Percentiles rank a stretch among this genome's conserved stretches.
These are phyloP conservation scores for Anorthoa munda DNA, from an alignment of 2,888 invertebrate species.

Conservation along the genomic window DNA sequence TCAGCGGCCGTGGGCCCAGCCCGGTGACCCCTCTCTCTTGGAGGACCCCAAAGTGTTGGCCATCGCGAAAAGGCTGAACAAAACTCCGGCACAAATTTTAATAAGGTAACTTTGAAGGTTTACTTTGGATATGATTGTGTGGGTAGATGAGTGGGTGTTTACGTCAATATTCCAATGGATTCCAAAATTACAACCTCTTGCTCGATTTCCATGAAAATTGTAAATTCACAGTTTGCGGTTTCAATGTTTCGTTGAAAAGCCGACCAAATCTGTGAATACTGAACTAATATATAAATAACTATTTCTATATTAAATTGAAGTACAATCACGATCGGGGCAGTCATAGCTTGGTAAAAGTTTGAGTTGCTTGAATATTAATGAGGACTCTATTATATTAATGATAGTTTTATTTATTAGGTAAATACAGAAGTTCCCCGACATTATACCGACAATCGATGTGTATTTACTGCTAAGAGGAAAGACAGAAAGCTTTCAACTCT, in stretches of 20 bases:
- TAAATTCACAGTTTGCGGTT: neutral
- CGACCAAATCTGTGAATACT: neutral
- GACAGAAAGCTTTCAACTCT: conserved; percentile 35
- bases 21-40: conserved; percentile 89
- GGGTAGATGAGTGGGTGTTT: neutral
- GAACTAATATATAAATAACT: neutral
- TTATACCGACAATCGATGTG: conserved; percentile 19
- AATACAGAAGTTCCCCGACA: conserved; percentile 9
- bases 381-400: conserved; percentile 4
- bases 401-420: conserved; percentile 14
- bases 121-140: neutral
- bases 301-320: neutral
- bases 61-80: conserved; percentile 92
- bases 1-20: conserved; percentile 92
- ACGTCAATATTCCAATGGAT: neutral
- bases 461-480: conserved; percentile 31
- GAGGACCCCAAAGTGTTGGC: conserved; percentile 90
- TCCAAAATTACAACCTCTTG: neutral
- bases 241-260: no score
- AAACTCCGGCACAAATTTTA: conserved; percentile 92
- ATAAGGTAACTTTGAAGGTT: conserved; percentile 81
- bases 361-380: conserved; percentile 8
- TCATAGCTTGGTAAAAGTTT: conserved; percentile 1
- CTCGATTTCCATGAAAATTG: neutral
- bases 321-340: neutral